Base-by-base conservation (phyloP, 2,888 invertebrate species). In the Cerceris rybyensis region DNA sequence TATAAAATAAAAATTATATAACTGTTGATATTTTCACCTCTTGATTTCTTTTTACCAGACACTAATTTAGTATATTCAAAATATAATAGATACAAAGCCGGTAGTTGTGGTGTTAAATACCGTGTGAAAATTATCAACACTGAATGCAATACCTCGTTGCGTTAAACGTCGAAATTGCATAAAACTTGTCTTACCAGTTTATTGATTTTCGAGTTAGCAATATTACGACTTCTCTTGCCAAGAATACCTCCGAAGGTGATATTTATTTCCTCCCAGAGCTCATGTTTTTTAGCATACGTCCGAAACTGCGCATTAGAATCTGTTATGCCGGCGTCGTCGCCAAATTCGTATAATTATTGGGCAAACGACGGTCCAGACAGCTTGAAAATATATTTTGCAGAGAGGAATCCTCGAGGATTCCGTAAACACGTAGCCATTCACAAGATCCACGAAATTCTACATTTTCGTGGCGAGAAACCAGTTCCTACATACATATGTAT, bases 391-490 rank as follows among this genome's bases (percentile, higher is more conserved):
- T 84, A 63, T 80, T 81, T 78, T 67, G 60, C 67, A 52, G 54
- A 59, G 55, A 61, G 28, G 28, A 76, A 64, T 43, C 17, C 54
- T 68, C 67, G 60, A 11, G 46, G 67, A 70, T 61, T 17, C 60
- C 46, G 71, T 74, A 76, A 70, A 69, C 60, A 78, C 61, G 70
- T 54, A 41, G 46, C 59, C 49, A 63, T 81, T 74, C 59, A 65
- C 61, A 59, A 55, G 54, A 78, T 77, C 69, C 66, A 66, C 63
- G 64, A 79, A 75, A 76, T 78, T 81, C 65, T 70, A 68, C 52
- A 74, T 63, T 63, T 41, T 41, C 57, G 67, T 64, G 72, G 41
- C 74, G 46, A 46, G 75, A 87, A 87, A 88, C 87, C 87, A 86
- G 87, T 87, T 86, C 81, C 82, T 78, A 55, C 52, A 64, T 41